Evolutionary conservation across 2,888 invertebrate species (phyloP), one percentile per base, ranked within the genome.

Genomic region (Andrena marginata): DNA sequence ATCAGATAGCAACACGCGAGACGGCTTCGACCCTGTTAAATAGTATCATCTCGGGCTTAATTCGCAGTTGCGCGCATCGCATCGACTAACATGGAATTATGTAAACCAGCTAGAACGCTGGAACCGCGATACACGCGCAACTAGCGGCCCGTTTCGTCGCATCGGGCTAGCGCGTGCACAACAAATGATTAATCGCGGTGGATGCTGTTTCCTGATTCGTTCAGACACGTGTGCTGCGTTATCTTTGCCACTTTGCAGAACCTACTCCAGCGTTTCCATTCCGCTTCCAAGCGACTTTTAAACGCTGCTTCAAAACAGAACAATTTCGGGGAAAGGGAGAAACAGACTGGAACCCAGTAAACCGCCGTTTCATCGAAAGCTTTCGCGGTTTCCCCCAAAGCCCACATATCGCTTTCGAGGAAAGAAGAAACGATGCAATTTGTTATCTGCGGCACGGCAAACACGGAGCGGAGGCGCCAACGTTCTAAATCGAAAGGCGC

Each of bases 371-470:
- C 64, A 8, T 16, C 6, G 64, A 49, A 65, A 6, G 2, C 16
- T 16, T 13, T 64, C 13, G 26, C 6, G 7, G 29, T 3, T 33
- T 60, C 33, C n/a, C 42, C 42, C 42, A 42, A 20, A n/a, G n/a
- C 8, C 6, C 8, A 20, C 35, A 35, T 20, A 8, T n/a, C 20
- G 23, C 29, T 26, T 4, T 51, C 23, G 10, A 16, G 7, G 10
- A 35, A 5, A 54, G 31, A 20, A 23, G 51, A 26, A 51, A 71
- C 49, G 42, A 35, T 65, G 42, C 64, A 23, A 60, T 60, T 70
- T 49, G 77, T 84, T 84, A 82, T 80, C 54, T 67, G 8, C 26
- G 48, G 33, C 84, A 85, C 48, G 48, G 75, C 68, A 80, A 86
- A 84, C 73, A 80, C 31, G 68, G 54, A 73, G 67, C 26, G 68